These are phyloP conservation scores for Tragelaphus buxtoni DNA, from an alignment of 2,113 vertebrate species.

Conservation along the genomic window DNA sequence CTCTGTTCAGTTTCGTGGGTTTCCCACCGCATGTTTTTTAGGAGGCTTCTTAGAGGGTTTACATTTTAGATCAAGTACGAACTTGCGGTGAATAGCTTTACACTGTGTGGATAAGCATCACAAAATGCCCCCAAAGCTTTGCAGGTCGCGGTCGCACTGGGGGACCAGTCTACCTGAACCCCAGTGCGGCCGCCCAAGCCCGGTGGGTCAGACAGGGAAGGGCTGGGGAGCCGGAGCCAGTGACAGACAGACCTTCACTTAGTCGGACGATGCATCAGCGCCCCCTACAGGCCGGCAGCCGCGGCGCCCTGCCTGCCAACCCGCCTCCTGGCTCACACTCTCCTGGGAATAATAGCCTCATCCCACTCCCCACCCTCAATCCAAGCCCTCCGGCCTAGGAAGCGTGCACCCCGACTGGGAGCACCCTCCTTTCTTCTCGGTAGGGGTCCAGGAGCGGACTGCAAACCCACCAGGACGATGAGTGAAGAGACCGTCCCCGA, in stretches of 20 bases:
- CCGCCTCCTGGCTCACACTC: fast-evolving
- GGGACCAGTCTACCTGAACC: background rate
- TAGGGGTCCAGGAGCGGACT: constrained; percentile 36
- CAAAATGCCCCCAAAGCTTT: background rate
- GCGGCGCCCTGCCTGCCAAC: too few relatives aligned
- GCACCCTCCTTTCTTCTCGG: background rate
- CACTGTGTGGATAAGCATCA: background rate
- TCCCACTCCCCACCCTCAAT: fast-evolving
- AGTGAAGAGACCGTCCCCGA: constrained; percentile 74
- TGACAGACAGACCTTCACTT: background rate
- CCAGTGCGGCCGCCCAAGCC: background rate
- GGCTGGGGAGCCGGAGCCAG: too few relatives aligned
- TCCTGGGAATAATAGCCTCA: fast-evolving
- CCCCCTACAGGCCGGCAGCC: background rate
- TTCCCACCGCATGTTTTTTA: background rate
- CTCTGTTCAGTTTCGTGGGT: background rate
- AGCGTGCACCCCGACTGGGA: background rate
- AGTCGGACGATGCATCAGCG: background rate
- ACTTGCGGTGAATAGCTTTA: background rate
- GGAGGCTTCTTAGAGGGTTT: background rate
- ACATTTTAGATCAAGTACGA: background rate
- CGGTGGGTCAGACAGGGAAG: background rate
- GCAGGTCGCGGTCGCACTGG: background rate
- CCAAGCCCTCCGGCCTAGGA: background rate
- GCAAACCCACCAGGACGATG: constrained; percentile 66